phyloP scores from a whole-genome alignment of 2,797 vertebrate genomes.

The Siniperca undulata region DNA sequence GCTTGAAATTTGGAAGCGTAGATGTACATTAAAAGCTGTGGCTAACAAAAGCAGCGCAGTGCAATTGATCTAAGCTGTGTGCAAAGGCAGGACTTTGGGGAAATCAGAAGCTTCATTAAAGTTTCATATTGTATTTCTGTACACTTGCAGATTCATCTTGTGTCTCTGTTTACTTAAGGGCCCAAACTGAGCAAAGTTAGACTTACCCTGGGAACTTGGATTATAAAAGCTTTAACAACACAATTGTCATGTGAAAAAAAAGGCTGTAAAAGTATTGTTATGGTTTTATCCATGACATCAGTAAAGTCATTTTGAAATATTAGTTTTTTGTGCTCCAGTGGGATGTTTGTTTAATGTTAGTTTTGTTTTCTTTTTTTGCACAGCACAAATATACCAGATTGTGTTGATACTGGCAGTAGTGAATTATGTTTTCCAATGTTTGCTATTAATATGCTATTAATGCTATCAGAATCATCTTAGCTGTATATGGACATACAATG shows the following conservation, averaged over 20 bases:
- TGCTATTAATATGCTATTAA: neutral
- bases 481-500: neutral
- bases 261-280: constrained; percentile 11
- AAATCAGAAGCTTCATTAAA: constrained; percentile 85
- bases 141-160: constrained; percentile 76
- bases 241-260: constrained; percentile 23
- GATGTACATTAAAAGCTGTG: constrained; percentile 67
- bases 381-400: neutral
- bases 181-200: constrained; percentile 64
- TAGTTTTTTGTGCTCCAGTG: neutral
- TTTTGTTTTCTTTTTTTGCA: neutral
- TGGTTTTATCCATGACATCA: constrained; percentile 12
- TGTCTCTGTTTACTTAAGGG: constrained; percentile 75
- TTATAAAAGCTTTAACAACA: constrained; percentile 52
- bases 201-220: constrained; percentile 49
- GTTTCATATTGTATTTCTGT: constrained; percentile 82
- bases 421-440: neutral
- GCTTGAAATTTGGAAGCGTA: constrained; percentile 49
- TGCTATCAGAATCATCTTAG: neutral
- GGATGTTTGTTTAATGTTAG: neutral
- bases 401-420: neutral
- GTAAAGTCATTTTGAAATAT: neutral
- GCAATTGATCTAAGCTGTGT: constrained; percentile 74
- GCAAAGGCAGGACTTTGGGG: constrained; percentile 77
- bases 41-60: constrained; percentile 62